Evolutionary conservation across 2,113 vertebrate species (phyloP), one percentile per base, ranked within the genome.

Genomic region (Geococcyx californianus): DNA sequence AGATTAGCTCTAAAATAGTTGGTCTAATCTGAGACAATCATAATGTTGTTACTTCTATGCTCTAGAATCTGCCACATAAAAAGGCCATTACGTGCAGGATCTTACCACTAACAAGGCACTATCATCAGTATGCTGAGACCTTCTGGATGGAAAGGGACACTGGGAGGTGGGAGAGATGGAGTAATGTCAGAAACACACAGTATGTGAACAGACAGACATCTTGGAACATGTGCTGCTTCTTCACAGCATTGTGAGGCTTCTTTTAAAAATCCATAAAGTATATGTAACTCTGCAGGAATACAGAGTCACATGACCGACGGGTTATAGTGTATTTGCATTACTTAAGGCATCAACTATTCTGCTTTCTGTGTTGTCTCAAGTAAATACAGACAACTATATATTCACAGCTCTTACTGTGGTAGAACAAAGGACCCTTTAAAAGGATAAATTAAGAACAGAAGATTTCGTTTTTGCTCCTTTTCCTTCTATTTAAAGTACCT

Each of bases 101-200:
- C 99, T 99, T 99, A 99, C 99, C 99, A 99, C 98, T 96, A 99
- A 99, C 96, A 99, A 99, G 98, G 99, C 99, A 97, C 99, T 99
- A 98, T 99, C 99, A 97, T 99, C 99, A 96, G 99, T 99, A 97
- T 99, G 99, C 96, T 99, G 99, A 97, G 98, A 99, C 97, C 99
- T 99, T 98, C 99, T 98, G 98, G 98, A 99, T 97, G 99, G 99
- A 97, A 98, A 99, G 73, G 98, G 93, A 89, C 97, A 99, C 99
- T 99, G 98, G 97, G 97, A 97, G 90, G 97, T 91, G 95, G 97
- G 95, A 98, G 95, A 98, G 95, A 98, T 85, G 97, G 97, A 98
- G 97, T 87, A 97, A 97, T 54, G 97, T 98, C 98, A 98, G 97
- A 97, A 98, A 97, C 97, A 98, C 90, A 97, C 85, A 85, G 96